A percentile compares a stretch with the other conserved stretches of the same genome.
These are phyloP conservation scores for Urocitellus parryii DNA, from an alignment of 2,113 vertebrate genomes.

Conservation along the genomic window DNA sequence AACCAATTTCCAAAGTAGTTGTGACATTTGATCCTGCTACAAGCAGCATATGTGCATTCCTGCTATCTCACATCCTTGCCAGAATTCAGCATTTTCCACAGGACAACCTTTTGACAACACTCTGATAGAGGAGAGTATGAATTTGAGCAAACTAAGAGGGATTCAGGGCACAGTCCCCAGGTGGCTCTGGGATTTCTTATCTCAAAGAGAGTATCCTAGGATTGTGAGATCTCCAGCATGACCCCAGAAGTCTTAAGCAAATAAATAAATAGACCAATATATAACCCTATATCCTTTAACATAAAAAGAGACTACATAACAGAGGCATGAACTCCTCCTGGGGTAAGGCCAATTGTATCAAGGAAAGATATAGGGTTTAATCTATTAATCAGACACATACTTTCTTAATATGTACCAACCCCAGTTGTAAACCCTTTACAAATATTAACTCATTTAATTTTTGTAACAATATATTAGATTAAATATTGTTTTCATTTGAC, in stretches of 20 bases:
- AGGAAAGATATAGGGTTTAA: not conserved
- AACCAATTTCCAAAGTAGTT: conserved; percentile 30
- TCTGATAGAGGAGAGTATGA: not conserved
- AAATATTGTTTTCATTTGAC: not conserved
- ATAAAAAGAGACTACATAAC: not conserved
- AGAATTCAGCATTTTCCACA: conserved; percentile 15
- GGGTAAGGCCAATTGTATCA: not conserved
- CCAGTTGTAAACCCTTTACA: conserved; percentile 1
- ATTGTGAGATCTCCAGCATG: not conserved
- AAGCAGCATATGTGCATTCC: not conserved
- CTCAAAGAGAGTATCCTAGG: not conserved
- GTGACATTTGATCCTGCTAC: not conserved
- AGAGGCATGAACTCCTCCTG: conserved; percentile 35
- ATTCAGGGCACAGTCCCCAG: not conserved
- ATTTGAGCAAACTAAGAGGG: not conserved
- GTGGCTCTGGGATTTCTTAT: not conserved
- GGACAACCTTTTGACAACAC: conserved; percentile 6
- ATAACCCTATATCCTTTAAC: conserved; percentile 17
- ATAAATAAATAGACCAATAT: not conserved
- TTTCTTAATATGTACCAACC: not conserved
- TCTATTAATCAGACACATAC: not conserved
- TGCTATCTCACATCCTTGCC: not conserved
- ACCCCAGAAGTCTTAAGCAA: conserved; percentile 20
- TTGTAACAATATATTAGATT: conserved; percentile 5
- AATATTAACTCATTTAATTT: conserved; percentile 29